Evolutionary conservation across 2,797 vertebrate genomes (phyloP).

Genomic region (Sparus aurata): DNA sequence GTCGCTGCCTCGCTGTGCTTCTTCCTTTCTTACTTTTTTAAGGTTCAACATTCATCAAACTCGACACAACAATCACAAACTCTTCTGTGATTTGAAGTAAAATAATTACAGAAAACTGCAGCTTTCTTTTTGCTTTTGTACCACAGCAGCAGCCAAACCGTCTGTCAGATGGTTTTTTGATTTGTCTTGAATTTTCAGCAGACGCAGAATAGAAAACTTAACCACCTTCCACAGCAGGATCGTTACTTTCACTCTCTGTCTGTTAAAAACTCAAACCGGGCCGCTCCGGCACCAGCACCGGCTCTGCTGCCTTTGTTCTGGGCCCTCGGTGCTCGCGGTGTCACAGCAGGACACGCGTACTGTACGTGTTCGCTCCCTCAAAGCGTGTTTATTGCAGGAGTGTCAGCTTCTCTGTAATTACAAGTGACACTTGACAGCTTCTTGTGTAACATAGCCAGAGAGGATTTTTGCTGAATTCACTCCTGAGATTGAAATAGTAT

Average conservation of each 20-base stretch:
- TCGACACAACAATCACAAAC: background rate
- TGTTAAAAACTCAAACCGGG: background rate
- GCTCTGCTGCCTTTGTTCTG: conserved; percentile 4
- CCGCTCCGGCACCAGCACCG: background rate
- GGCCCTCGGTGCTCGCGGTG: background rate
- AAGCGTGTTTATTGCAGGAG: conserved; percentile 6
- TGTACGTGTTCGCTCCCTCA: conserved; percentile 10
- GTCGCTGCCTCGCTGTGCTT: background rate
- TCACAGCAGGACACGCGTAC: background rate
- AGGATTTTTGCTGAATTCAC: conserved; percentile 1
- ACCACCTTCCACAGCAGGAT: background rate
- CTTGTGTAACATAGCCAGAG: conserved; percentile 9
- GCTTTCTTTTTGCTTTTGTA: background rate
- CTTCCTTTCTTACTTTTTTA: background rate
- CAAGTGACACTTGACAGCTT: conserved; percentile 35
- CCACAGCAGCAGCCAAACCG: background rate
- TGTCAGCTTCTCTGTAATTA: conserved; percentile 40
- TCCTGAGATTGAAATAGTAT: background rate
- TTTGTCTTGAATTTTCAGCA: background rate
- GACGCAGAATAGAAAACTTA: background rate
- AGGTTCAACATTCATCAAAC: background rate
- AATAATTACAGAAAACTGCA: conserved; percentile 1
- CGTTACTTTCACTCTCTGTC: background rate
- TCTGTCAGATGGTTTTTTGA: background rate
- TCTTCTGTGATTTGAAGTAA: background rate